A percentile compares a stretch with the other conserved stretches of the same genome.
Conservation (phyloP, 2,113 vertebrate species). For the Reinhardtius hippoglossoides region DNA sequence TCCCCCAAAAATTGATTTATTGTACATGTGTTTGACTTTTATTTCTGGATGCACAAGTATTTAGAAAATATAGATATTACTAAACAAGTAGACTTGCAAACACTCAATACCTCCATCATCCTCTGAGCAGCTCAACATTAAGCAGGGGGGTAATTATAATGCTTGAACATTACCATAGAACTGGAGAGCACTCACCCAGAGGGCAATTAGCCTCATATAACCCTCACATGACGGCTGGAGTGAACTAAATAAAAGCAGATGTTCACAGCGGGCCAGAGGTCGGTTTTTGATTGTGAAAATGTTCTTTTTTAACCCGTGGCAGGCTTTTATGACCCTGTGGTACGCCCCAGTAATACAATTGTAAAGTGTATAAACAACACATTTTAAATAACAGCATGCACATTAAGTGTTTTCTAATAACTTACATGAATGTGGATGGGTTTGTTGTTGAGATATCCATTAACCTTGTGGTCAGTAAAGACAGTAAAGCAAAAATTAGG, state of each 20-base stretch:
- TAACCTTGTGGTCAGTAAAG: background rate
- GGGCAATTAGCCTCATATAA: conserved; percentile 54
- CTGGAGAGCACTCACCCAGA: conserved; percentile 50
- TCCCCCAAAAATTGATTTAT: background rate
- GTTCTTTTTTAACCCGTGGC: background rate
- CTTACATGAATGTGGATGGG: background rate
- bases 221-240: conserved; percentile 30
- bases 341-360: background rate
- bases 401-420: background rate
- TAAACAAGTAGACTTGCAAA: background rate
- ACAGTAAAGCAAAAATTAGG: background rate
- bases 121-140: conserved; percentile 15
- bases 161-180: conserved; percentile 25
- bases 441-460: conserved; percentile 6
- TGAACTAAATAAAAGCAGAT: conserved; percentile 49
- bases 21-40: background rate
- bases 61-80: background rate
- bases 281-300: background rate
- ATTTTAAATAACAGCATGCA: background rate
- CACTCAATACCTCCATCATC: background rate
- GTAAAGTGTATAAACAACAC: background rate
- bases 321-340: background rate
- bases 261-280: conserved; percentile 13
- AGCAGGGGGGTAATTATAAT: conserved; percentile 55
- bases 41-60: background rate